Base-by-base conservation (phyloP, 2,113 vertebrate genomes). In the Pterocles gutturalis region DNA sequence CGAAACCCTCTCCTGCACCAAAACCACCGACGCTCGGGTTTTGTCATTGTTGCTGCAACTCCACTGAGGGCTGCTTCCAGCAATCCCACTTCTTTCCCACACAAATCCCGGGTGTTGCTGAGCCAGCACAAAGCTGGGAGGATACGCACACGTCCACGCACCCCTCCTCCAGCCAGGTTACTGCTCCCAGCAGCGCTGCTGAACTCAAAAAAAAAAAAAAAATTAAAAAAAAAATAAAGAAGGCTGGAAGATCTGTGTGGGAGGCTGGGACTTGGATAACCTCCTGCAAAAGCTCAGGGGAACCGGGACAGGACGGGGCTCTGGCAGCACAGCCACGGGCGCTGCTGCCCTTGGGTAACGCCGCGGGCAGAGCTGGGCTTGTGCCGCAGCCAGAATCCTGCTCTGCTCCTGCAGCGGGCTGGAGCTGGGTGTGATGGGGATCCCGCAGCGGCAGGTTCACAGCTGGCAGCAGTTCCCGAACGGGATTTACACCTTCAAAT, bases 341-440 rank as follows among this genome's bases (percentile, higher is more conserved):
- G 2, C 13, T 0, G 69, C 62, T 45, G 25, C 12, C 0, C n/a
- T 6, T 7, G 1, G 1, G 83, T 2, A 12, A 10, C 0, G 22
- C 1, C 0, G 16, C 0, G 51, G 69, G 60, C 34, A 6, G 66
- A 34, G 81, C 77, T 65, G n/a, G 18, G 69, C 18, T 7, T 0
- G 20, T 0, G 43, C 43, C 9, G 8, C 29, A 8, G 6, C 3
- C 26, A 0, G 0, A 2, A 24, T 12, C 53, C 69, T 10, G 34
- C 51, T 46, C 70, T 24, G n/a, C 43, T 38, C 46, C 60, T 49
- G 5, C 75, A 4, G 0, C 26, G 29, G 82, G 34, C 60, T 49
- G 5, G 69, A 4, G 0, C 26, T 33, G 82, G 34, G 21, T 3
- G 22, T 1, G 66, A 33, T 1, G 5, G 34, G 71, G 80, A 31